Evolutionary conservation across 2,888 invertebrate genomes (phyloP).

Genomic region (Temnothorax unifasciatus): DNA sequence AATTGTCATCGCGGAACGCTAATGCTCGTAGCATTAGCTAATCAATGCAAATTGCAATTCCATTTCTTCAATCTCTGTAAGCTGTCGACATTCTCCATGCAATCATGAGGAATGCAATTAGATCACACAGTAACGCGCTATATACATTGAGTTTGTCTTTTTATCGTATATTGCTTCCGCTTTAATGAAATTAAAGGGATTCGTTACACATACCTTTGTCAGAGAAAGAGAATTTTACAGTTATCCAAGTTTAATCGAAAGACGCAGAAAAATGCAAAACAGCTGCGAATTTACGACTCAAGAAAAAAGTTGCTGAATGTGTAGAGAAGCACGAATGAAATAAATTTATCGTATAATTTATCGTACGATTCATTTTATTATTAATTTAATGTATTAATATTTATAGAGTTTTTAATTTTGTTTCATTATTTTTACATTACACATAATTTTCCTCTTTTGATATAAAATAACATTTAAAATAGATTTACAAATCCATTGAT

Average conservation of each 20-base stretch:
- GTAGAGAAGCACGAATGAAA: background rate
- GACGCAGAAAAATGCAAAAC: background rate
- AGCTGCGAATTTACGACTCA: background rate
- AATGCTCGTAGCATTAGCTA: background rate
- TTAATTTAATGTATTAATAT: background rate
- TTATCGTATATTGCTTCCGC: constrained; percentile 8
- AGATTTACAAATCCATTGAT: background rate
- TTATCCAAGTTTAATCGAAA: constrained; percentile 29
- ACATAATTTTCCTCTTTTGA: background rate
- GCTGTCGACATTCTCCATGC: constrained; percentile 8
- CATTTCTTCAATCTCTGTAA: background rate
- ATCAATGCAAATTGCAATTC: constrained; percentile 26
- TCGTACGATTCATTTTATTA: background rate
- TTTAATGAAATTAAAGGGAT: constrained; percentile 54
- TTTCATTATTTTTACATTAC: background rate
- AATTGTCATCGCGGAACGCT: background rate
- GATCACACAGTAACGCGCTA: constrained; percentile 1
- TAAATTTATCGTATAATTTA: background rate
- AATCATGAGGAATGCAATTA: constrained; percentile 51
- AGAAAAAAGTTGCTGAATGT: constrained; percentile 49
- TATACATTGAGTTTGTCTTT: constrained; percentile 14
- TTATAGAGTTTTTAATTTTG: background rate
- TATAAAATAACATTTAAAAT: background rate
- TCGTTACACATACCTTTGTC: background rate
- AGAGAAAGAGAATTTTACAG: background rate